Base-by-base conservation (phyloP, 2,888 invertebrate species). In the Escarpia spicata region DNA sequence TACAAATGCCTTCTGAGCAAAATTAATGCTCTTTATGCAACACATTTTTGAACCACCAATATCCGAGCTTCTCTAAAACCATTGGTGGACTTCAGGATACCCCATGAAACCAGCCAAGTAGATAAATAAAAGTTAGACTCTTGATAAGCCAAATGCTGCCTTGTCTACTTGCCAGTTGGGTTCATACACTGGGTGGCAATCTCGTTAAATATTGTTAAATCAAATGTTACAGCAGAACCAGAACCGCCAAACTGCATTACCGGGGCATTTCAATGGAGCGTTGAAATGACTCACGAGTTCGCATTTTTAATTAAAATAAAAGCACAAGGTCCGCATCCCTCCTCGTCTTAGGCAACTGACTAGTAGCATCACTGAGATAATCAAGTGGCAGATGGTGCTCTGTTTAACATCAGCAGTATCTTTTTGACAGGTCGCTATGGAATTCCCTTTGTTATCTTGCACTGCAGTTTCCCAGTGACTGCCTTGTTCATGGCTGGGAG, bases 281-380 rank as follows among this genome's bases (percentile, higher is more conserved):
- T 26, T 75, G 75, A 19, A 26, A 26, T 75, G 75, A 75, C 75
- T 75, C 75, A 75, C n/a, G 52, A 26, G 19, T 75, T 75, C 19
- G 75, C 75, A 75, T 75, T 75, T 75, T 75, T 26, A 75, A 75
- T 75, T 75, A 75, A 75, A 75, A 75, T 75, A 75, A 75, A 75
- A 75, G 52, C 52, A 26, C 75, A 75, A 75, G 75, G 75, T 75
- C 75, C 75, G 6, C n/a, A 6, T n/a, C 75, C 75, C n/a, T 75
- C 75, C 75, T 26, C 60, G 26, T 75, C 75, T 75, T 75, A 26
- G 75, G 19, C 4, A 15, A 75, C 9, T 0, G 3, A 52, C 12
- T 2, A 52, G 2, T 2, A 52, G 3, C 26, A 26, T 26, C 75
- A 3, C 75, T 2, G 26, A 75, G 75, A 75, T 75, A 75, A 75